Base-by-base conservation (phyloP, 2,888 invertebrate species). In the Blastobasis lacticolella region DNA sequence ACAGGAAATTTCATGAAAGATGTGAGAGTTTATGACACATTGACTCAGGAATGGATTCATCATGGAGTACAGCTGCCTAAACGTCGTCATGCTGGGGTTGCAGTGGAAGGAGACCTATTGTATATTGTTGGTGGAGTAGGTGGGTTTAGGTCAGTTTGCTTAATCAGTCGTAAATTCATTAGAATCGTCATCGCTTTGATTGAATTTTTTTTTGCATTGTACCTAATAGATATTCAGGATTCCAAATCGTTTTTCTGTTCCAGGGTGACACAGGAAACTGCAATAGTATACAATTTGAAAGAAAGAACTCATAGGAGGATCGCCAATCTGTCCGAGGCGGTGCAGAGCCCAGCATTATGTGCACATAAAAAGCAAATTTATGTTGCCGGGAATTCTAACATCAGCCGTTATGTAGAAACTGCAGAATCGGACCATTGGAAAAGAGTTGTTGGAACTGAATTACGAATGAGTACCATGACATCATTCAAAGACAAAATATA, bases 51-150 rank as follows among this genome's bases (percentile, higher is more conserved):
- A 38, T 87, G 87, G 88, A 73, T 61, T 1, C 58, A 57, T 3
- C 84, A 86, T 59, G 78, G 79, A 37, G 82, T 79, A 0, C 53
- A 72, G 38, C 56, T 87, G 50, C 86, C 87, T 0, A 48, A 63
- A 0, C 59, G 83, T 10, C 71, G 87, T 49, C 87, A 87, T 57
- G 75, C 73, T 5, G 83, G 85, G 4, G 64, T 81, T 4, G 69
- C 72, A 2, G 63, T 83, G 5, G 40, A 76, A 10, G 75, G 69
- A 9, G 77, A 87, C 57, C 67, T 61, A 4, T 55, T 88, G 44
- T 86, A 64, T 54, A 63, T 86, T 43, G 62, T 85, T 50, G 86
- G 87, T 56, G 87, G 87, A 5, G 79, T 87, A 58, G 87, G 87
- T 67, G 77, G 69, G 55, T 87, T 72, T 73, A 82, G 87, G 87